A percentile compares a stretch with the other conserved stretches of the same genome.
These are phyloP conservation scores for Emydoidea blandingii DNA, from an alignment of 2,797 vertebrate genomes.

Conservation along the genomic window DNA sequence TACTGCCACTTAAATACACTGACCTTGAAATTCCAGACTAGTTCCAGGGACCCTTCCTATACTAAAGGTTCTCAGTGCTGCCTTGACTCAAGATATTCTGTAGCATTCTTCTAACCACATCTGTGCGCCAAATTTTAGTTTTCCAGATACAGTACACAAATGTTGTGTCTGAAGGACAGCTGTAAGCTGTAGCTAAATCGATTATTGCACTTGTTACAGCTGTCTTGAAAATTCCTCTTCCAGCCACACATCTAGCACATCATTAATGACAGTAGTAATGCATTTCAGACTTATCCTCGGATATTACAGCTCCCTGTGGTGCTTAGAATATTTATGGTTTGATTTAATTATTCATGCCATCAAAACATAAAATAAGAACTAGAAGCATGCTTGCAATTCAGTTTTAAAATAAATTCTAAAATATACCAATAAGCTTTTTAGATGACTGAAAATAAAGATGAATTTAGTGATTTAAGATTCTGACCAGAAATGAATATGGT, in stretches of 20 bases:
- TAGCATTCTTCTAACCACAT: not conserved
- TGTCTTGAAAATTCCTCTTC: not conserved
- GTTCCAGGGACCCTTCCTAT: not conserved
- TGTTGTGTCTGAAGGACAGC: not conserved
- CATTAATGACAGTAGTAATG: not conserved
- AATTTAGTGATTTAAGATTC: not conserved
- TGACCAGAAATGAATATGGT: not conserved
- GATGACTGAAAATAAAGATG: not conserved
- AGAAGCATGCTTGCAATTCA: not conserved
- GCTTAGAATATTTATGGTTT: not conserved
- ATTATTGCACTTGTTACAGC: not conserved
- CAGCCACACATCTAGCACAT: not conserved
- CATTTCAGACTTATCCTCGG: not conserved
- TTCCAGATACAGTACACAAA: not conserved
- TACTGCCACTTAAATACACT: not conserved
- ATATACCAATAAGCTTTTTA: not conserved
- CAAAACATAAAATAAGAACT: not conserved
- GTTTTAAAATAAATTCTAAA: not conserved
- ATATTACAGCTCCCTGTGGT: not conserved
- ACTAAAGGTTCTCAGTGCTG: not conserved
- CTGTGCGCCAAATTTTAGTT: not conserved
- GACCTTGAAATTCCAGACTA: not conserved
- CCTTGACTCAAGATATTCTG: not conserved
- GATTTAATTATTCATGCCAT: not conserved
- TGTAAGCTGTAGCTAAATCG: slow-evolving; percentile 17